These are phyloP conservation scores for Pachyuromys duprasi DNA, from an alignment of 2,797 vertebrate species.

Conservation along the genomic window DNA sequence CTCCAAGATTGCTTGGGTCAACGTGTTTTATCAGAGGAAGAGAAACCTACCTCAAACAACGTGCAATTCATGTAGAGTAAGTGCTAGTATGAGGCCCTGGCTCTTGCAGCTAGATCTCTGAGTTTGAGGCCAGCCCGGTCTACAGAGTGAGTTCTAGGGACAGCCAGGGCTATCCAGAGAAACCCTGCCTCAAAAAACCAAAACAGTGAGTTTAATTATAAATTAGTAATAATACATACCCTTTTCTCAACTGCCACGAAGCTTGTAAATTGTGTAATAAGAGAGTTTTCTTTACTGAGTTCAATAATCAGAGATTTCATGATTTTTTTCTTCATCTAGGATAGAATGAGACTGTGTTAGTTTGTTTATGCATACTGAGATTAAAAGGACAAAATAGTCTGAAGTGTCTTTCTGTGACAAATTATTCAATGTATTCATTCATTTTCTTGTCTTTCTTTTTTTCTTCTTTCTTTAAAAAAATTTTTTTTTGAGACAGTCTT, in stretches of 20 bases:
- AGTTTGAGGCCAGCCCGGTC: too few relatives aligned
- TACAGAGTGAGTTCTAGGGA: too few relatives aligned
- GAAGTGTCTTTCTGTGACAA: neutral
- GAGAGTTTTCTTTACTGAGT: conserved; percentile 93
- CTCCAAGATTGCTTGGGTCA: neutral
- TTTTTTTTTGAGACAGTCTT: too few relatives aligned
- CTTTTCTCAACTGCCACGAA: conserved; percentile 94
- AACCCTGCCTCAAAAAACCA: too few relatives aligned
- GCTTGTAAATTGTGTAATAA: conserved; percentile 95
- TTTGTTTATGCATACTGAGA: conserved; percentile 46
- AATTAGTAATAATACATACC: conserved; percentile 86
- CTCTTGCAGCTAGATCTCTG: neutral
- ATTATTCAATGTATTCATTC: neutral
- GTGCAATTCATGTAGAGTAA: neutral
- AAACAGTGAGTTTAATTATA: neutral
- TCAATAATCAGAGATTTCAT: conserved; percentile 91
- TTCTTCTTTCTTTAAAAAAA: neutral
- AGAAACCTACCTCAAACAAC: neutral
- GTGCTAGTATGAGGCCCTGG: neutral
- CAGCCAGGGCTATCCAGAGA: too few relatives aligned
- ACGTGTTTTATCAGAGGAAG: neutral
- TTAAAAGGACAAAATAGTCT: neutral
- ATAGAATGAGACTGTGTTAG: conserved; percentile 57
- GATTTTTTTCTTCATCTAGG: conserved; percentile 91
- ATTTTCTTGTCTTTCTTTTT: neutral